These are phyloP conservation scores for Mohoua ochrocephala DNA, from an alignment of 2,113 vertebrate genomes.

Conservation along the genomic window DNA sequence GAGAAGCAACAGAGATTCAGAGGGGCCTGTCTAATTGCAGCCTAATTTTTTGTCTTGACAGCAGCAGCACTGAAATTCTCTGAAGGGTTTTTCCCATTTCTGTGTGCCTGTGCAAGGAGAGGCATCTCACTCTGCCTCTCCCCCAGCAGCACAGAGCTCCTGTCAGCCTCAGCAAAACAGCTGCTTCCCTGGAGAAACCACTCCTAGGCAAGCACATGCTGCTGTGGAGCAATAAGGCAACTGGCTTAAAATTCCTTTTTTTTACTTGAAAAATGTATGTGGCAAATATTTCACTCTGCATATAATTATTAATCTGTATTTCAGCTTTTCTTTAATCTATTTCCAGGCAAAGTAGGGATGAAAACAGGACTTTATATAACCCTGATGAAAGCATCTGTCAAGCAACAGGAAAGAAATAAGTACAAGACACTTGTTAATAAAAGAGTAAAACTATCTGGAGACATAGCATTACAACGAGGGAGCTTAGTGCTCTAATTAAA, in stretches of 20 bases:
- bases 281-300: neutral
- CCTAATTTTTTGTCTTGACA: neutral
- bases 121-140: neutral
- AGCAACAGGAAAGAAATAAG: neutral
- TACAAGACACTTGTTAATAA: neutral
- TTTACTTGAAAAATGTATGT: neutral
- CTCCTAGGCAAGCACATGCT: neutral
- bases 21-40: neutral
- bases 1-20: neutral
- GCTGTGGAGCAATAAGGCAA: neutral
- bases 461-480: neutral
- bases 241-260: neutral
- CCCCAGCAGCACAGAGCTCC: neutral
- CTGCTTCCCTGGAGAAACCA: neutral
- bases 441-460: neutral
- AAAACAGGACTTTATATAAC: neutral
- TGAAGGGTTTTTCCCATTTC: neutral
- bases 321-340: neutral
- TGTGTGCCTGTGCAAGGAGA: neutral
- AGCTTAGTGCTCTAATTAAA: neutral
- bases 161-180: neutral
- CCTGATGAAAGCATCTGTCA: conserved; percentile 32
- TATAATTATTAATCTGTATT: neutral
- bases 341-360: neutral
- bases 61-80: neutral